Percentiles rank a stretch among this genome's conserved stretches.
These are phyloP conservation scores for Pteropus alecto DNA, from an alignment of 2,113 vertebrate species.

Conservation along the genomic window DNA sequence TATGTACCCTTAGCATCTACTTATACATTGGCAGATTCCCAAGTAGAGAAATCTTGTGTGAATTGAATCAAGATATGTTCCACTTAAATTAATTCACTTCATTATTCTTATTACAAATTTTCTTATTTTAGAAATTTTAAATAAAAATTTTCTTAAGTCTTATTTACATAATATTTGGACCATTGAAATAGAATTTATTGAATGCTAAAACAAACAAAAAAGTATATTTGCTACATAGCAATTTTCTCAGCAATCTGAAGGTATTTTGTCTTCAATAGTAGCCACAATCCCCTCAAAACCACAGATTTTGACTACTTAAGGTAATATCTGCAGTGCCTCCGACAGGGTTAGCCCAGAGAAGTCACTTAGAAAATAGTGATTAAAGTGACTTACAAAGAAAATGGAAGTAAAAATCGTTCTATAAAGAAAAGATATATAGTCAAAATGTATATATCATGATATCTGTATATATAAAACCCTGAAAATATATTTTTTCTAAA, in stretches of 20 bases:
- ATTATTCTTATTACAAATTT: neutral
- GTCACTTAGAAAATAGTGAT: neutral
- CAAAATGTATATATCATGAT: neutral
- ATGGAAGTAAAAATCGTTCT: neutral
- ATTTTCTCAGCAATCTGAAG: neutral
- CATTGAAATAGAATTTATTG: neutral
- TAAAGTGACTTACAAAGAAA: neutral
- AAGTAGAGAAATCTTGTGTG: neutral
- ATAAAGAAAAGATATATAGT: neutral
- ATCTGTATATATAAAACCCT: neutral
- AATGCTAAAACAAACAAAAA: neutral
- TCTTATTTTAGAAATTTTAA: neutral
- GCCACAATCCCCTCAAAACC: neutral
- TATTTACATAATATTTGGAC: neutral
- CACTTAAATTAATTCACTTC: neutral
- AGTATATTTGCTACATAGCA: neutral
- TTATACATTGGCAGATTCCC: neutral
- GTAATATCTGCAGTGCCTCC: neutral
- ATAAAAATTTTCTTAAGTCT: neutral
- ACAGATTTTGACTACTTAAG: neutral
- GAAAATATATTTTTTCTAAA: neutral
- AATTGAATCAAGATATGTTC: neutral
- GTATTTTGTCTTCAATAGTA: neutral
- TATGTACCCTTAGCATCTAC: neutral
- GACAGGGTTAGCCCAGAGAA: neutral